Conservation (phyloP, 2,888 invertebrate species). For the Hylaea fasciaria region DNA sequence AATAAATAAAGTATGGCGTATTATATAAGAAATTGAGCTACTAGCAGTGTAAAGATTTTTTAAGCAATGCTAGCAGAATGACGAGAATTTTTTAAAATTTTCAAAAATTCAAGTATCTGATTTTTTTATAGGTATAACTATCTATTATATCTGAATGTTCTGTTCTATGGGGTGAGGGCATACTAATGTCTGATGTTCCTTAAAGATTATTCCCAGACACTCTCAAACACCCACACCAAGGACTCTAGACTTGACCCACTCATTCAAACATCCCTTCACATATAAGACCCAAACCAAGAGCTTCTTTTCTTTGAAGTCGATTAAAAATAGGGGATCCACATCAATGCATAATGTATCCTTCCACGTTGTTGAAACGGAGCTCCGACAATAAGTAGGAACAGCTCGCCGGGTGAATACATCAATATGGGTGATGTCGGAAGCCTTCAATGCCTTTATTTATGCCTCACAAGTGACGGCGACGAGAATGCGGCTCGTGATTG, state of each 20-base stretch:
- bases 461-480: constrained; percentile 65
- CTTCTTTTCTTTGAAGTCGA: constrained; percentile 10
- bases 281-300: not conserved
- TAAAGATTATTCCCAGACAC: not conserved
- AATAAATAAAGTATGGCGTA: no score
- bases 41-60: no score
- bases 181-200: no score
- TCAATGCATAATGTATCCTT: constrained; percentile 44
- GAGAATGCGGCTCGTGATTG: constrained; percentile 70
- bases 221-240: not conserved
- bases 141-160: no score
- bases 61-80: no score
- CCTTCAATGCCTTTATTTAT: constrained; percentile 72
- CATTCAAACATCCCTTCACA: no score
- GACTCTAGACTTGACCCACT: no score
- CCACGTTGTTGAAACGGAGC: constrained; percentile 54
- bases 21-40: no score
- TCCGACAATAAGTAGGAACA: constrained; percentile 64
- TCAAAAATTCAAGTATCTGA: no score
- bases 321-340: constrained; percentile 35
- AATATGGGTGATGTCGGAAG: constrained; percentile 67
- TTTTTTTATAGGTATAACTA: no score
- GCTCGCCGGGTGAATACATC: constrained; percentile 71
- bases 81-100: no score
- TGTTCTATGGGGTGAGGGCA: no score